Base-by-base conservation (phyloP, 2,797 vertebrate genomes). In the Simalia tracyae region DNA sequence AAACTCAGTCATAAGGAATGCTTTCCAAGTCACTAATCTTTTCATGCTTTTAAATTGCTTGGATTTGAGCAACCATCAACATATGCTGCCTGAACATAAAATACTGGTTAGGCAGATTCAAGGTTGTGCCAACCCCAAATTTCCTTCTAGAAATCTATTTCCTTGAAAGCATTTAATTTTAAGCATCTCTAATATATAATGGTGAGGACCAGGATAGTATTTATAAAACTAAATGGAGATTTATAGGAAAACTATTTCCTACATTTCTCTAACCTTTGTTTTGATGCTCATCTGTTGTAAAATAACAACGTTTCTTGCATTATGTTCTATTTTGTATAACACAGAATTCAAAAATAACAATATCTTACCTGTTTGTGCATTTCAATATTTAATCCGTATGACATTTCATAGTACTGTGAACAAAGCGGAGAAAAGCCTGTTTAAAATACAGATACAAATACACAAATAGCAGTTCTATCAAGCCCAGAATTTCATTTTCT, bases 381-480 rank as follows among this genome's bases (percentile, higher is more conserved):
- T 98, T 99, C 99, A 94, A 99, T 99, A 98, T 99, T 99, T 97
- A 99, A 98, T 97, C 99, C 99, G 87, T 99, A 99, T 0, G 99
- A 99, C 99, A 99, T 99, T 97, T 99, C 99, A 92, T 99, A 99
- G 97, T 99, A 99, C 99, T 99, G 98, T 56, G 95, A 97, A 86
- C 8, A 86, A 89, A 95, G 50, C 96, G 93, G 96, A 85, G 88
- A 96, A 93, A 92, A 94, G 5, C 96, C 0, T 76, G 96, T 93
- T 95, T 91, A 89, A 93, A 93, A 31, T 91, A 88, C 9, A 60
- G 59, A 60, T 22, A 60, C 59, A 93, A 5, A 72, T 5, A 2
- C 72, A 59, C 19, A 56, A 0, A 57, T 36, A 68, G 8, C 36
- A 14, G 0, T 42, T 0, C 12, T 42, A 15, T 89, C 89, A 36